A percentile compares a stretch with the other conserved stretches of the same genome.
phyloP scores from a whole-genome alignment of 1,140 invertebrate genomes.

The Ceratina australensis region DNA sequence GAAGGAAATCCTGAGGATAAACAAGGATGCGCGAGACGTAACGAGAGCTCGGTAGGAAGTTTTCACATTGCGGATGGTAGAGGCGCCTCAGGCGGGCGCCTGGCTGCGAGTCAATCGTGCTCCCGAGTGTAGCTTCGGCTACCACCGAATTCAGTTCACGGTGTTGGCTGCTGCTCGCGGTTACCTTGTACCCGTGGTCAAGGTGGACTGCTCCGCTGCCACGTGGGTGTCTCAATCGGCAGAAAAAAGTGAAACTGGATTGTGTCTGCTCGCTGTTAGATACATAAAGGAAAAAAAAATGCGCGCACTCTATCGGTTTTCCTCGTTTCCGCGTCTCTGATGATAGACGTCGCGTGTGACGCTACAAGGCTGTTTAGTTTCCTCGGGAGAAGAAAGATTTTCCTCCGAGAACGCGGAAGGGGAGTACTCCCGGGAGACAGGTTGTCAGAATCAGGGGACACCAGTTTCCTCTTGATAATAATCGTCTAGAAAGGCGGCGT shows the following conservation, averaged over 20 bases:
- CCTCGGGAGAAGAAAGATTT: slow-evolving; percentile 4
- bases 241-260: not conserved
- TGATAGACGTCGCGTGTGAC: not conserved
- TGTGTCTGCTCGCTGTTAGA: not conserved
- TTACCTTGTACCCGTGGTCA: slow-evolving; percentile 31
- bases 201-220: slow-evolving; percentile 38
- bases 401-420: not conserved
- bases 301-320: slow-evolving; percentile 10
- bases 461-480: slow-evolving; percentile 13
- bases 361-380: not conserved
- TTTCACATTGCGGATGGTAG: slow-evolving; percentile 52
- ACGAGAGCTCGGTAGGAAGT: slow-evolving; percentile 44
- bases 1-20: slow-evolving; percentile 28
- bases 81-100: slow-evolving; percentile 57
- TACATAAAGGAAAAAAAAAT: not conserved
- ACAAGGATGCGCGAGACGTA: slow-evolving; percentile 23
- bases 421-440: not conserved
- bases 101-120: slow-evolving; percentile 65
- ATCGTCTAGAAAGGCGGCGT: slow-evolving; percentile 22
- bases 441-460: not conserved
- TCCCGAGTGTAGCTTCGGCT: slow-evolving; percentile 60
- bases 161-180: slow-evolving; percentile 43
- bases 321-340: not conserved
- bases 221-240: slow-evolving; percentile 39
- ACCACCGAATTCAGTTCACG: slow-evolving; percentile 69